Base-by-base conservation (phyloP, 1,140 invertebrate genomes). In the Drosophila ogumai region DNA sequence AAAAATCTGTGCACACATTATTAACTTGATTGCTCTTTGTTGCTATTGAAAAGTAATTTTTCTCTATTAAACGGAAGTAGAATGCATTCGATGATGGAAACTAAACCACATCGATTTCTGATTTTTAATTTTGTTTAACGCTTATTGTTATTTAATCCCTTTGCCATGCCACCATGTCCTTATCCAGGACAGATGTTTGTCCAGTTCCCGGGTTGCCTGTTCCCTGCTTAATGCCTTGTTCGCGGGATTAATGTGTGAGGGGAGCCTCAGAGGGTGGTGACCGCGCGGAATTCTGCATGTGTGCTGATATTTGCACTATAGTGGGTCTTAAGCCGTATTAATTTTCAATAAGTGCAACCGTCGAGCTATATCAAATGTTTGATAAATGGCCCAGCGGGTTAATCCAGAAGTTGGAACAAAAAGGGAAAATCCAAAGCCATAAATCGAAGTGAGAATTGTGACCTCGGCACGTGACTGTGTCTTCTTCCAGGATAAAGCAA, bases 301-400 rank as follows among this genome's bases (percentile, higher is more conserved):
- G 84, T 87, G 84, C 84, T 88, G 84, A 87, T 87, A 88, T 81
- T 63, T 80, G 72, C 77, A 68, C 81, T 87, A 77, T 88, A 79
- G 77, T 88, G 84, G 76, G 60, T 64, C 67, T 58, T 87, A 88
- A 88, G 79, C 76, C 81, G 84, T 88, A 88, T 87, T 87, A 87
- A 84, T 87, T 87, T 87, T 87, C 84, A 87, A 88, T 87, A 87
- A 84, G 82, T 87, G 82, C 79, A 87, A 69, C 73, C 79, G 71
- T 64, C 73, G 72, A 54, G 84, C 63, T 88, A 80, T 77, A 69
- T 84, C 72, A 77, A 85, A 74, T 80, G 65, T 80, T 87, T 87
- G 82, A 88, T 84, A 84, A 87, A 87, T 88, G 84, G 52, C 80
- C 22, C 57, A 71, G 64, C 81, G 72, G 60, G 69, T 72, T 72